Conservation (phyloP, 1,140 invertebrate genomes). For the Solenopsis invicta region DNA sequence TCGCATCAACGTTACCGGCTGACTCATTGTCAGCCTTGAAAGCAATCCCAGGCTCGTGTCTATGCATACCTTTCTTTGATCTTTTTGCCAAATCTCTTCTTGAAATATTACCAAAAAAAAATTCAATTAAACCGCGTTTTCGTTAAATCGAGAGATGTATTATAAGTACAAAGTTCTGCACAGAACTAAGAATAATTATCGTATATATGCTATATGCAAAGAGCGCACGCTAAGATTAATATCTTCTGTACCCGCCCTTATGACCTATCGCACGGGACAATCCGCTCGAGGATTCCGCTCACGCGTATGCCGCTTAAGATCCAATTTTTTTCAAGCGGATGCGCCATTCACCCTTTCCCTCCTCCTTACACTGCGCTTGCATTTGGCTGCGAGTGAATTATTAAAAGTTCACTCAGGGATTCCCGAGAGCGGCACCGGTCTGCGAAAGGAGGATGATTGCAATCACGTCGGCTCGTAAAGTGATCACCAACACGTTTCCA, state of each 20-base stretch:
- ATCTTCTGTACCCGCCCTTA: not conserved
- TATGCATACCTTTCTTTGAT: not conserved
- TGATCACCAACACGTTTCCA: slow-evolving; percentile 66
- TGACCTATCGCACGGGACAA: slow-evolving; percentile 4
- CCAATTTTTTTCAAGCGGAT: slow-evolving; percentile 47
- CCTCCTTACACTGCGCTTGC: slow-evolving; percentile 33
- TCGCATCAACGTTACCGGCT: slow-evolving; percentile 17
- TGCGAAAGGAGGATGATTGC: slow-evolving; percentile 69
- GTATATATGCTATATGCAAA: not conserved
- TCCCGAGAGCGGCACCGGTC: slow-evolving; percentile 43
- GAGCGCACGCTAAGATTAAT: not conserved
- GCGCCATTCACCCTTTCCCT: not conserved
- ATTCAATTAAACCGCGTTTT: not conserved
- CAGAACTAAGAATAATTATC: slow-evolving; percentile 8
- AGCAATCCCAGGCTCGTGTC: not conserved
- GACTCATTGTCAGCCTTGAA: slow-evolving; percentile 21
- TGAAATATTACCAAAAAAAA: slow-evolving; percentile 2
- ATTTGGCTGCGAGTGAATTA: slow-evolving; percentile 59
- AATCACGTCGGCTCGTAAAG: slow-evolving; percentile 70
- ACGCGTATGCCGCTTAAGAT: slow-evolving; percentile 56
- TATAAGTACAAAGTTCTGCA: not conserved
- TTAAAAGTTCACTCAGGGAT: slow-evolving; percentile 65
- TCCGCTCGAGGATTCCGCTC: slow-evolving; percentile 48
- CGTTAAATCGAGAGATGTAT: not conserved
- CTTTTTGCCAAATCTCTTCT: slow-evolving; percentile 21